These are phyloP conservation scores for Caenorhabditis imperialis DNA, from an alignment of 2,888 invertebrate species.

Conservation along the genomic window DNA sequence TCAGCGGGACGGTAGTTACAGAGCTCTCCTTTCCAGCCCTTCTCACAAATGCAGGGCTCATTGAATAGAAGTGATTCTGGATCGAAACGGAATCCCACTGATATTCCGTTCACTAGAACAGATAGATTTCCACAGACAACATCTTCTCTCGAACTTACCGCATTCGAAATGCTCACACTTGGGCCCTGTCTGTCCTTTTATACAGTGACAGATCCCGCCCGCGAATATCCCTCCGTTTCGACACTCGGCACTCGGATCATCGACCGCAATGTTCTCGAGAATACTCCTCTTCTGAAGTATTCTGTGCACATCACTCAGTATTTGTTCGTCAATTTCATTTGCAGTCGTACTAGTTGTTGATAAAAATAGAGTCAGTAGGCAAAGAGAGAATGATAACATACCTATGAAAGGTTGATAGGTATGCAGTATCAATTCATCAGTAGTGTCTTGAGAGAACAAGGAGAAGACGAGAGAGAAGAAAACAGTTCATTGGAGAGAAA, in stretches of 20 bases:
- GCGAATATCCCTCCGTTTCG: slow-evolving; percentile 64
- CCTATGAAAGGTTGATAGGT: background rate
- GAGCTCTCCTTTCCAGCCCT: slow-evolving; percentile 71
- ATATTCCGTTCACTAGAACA: slow-evolving; percentile 66
- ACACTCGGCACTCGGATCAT: slow-evolving; percentile 59
- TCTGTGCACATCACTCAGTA: slow-evolving; percentile 20
- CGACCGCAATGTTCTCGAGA: slow-evolving; percentile 56
- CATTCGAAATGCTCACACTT: slow-evolving; percentile 71
- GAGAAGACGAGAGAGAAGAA: background rate
- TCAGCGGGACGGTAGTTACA: slow-evolving; percentile 71
- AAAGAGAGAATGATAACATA: slow-evolving; percentile 20
- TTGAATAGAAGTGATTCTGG: slow-evolving; percentile 69
- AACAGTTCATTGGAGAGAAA: slow-evolving; percentile 14
- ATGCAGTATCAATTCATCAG: slow-evolving; percentile 13
- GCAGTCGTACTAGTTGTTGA: slow-evolving; percentile 2
- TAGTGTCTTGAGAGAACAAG: background rate
- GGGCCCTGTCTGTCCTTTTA: slow-evolving; percentile 68
- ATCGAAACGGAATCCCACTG: slow-evolving; percentile 70
- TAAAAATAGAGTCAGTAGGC: slow-evolving; percentile 24
- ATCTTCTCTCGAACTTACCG: slow-evolving; percentile 41
- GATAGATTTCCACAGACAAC: background rate
- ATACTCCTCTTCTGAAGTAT: slow-evolving; percentile 58
- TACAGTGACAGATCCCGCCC: slow-evolving; percentile 66
- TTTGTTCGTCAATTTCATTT: background rate
- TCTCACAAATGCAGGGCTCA: slow-evolving; percentile 68